Evolutionary conservation across 2,888 invertebrate genomes (phyloP), one percentile per base, ranked within the genome.

Genomic region (Ornithoptera priamus): DNA sequence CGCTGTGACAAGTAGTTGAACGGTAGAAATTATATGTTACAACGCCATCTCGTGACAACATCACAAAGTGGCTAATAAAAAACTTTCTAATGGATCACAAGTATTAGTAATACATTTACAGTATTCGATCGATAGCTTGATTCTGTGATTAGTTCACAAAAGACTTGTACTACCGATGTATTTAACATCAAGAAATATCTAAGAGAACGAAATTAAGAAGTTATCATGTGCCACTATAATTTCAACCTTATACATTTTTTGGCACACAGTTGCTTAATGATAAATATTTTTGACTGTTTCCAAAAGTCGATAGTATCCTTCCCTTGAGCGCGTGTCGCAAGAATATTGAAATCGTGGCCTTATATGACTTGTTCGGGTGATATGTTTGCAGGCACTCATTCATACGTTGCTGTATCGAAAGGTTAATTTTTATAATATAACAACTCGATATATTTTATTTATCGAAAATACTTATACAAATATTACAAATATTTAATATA

Each of bases 381-480:
- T 59, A 64, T 60, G 18, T 73, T 71, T 69, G 68, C 68, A 57
- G 42, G 18, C 39, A 57, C 66, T 59, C 61, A 69, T 73, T 70
- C 18, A 58, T 58, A 62, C 71, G 58, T 50, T 70, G 57, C 18
- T n/a, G n/a, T 53, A n/a, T 53, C 53, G 18, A 53, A 18, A 53
- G 6, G 53, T 53, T n/a, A n/a, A n/a, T 53, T 4, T n/a, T 39
- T 15, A 12, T 46, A 12, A 12, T 12, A 46, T 15, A 15, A 46
- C 3, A 24, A 30, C 30, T 46, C 15, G 1, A 2, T 46, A 15
- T 46, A 46, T 46, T 46, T 1, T 15, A 12, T 4, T 17, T 15
- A 12, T 46, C 15, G 46, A 15, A 46, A 46, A 46, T 15, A 15
- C 15, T 15, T 1, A 46, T 39, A 10, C 1, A 39, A 39, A 39